phyloP scores from a whole-genome alignment of 2,888 invertebrate genomes.

The Geotrupes spiniger region DNA sequence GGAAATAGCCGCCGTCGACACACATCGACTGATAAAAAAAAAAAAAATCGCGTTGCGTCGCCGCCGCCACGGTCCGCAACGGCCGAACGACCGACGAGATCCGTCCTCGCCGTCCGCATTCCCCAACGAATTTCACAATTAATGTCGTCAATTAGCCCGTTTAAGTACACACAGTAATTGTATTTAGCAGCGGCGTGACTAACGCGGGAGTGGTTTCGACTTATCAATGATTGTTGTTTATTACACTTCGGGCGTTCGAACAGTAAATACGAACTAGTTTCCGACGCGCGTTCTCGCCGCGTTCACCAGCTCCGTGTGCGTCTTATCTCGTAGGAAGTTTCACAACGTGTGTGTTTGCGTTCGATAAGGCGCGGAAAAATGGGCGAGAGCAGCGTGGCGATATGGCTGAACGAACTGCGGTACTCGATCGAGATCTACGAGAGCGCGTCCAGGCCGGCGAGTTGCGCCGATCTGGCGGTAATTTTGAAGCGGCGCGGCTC shows the following conservation, averaged over 20 bases:
- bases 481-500: conserved; percentile 2
- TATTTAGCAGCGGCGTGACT: conserved; percentile 14
- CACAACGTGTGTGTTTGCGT: conserved; percentile 4
- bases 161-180: conserved; percentile 18
- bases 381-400: conserved; percentile 35
- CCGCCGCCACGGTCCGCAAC: too few species aligned
- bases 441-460: conserved; percentile 24
- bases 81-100: too few species aligned
- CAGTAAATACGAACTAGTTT: too few species aligned
- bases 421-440: conserved; percentile 43
- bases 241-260: background rate
- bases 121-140: conserved; percentile 15
- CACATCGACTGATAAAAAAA: too few species aligned
- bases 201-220: conserved; percentile 22
- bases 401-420: conserved; percentile 43
- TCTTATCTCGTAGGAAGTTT: conserved; percentile 4
- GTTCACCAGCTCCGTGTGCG: too few species aligned
- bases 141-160: conserved; percentile 22
- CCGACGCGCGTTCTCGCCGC: too few species aligned
- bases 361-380: conserved; percentile 9
- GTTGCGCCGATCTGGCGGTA: conserved; percentile 12
- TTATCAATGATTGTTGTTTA: conserved; percentile 21
- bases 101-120: too few species aligned
- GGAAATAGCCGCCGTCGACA: too few species aligned
- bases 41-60: too few species aligned